phyloP scores from a whole-genome alignment of 2,797 vertebrate species.

The Melanotaenia nigrans region DNA sequence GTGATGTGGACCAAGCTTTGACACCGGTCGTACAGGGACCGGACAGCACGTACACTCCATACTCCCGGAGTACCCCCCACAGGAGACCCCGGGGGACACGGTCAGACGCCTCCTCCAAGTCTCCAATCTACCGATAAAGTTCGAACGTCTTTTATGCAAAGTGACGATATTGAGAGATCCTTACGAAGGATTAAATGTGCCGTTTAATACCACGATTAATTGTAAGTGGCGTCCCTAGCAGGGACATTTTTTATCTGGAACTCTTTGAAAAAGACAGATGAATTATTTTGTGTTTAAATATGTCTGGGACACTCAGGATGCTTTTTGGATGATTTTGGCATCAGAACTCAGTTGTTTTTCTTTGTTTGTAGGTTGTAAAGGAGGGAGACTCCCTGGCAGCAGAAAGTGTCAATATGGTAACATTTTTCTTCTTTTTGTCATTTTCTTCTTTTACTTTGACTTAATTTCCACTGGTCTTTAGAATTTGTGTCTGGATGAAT shows the following conservation, averaged over 20 bases:
- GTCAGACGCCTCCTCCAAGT: too few species aligned
- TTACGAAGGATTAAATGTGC: too few species aligned
- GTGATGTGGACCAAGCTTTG: too few species aligned
- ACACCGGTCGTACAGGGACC: too few species aligned
- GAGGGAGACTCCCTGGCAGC: conserved; percentile 69
- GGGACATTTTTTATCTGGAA: not conserved
- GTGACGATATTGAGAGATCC: too few species aligned
- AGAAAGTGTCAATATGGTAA: conserved; percentile 82
- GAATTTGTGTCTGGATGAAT: not conserved
- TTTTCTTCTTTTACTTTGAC: not conserved
- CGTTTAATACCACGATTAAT: too few species aligned
- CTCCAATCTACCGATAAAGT: too few species aligned
- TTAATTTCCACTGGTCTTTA: not conserved
- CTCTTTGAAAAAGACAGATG: not conserved
- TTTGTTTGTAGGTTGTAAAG: conserved; percentile 73
- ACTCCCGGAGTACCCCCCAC: too few species aligned
- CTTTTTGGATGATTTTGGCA: not conserved
- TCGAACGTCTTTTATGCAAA: too few species aligned
- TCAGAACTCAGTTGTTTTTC: not conserved
- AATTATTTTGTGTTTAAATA: not conserved
- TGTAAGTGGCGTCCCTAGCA: too few species aligned
- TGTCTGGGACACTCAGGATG: not conserved
- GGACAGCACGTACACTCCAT: too few species aligned
- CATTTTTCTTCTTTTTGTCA: not conserved
- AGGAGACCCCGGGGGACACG: too few species aligned